Percentiles rank a stretch among this genome's conserved stretches.
These are phyloP conservation scores for Minunthozetes semirufus DNA, from an alignment of 2,888 invertebrate genomes.

Conservation along the genomic window DNA sequence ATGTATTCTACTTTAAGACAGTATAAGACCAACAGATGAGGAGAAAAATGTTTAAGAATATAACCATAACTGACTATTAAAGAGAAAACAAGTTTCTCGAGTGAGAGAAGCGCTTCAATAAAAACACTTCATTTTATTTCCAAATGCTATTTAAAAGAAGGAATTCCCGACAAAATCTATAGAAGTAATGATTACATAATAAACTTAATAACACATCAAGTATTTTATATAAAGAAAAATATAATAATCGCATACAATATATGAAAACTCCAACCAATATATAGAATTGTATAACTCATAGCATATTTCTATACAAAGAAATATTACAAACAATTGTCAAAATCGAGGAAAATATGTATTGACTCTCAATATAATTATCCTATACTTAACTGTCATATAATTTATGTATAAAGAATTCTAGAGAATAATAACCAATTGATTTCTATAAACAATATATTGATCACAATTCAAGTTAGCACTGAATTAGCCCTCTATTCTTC, in stretches of 20 bases:
- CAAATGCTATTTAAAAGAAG: constrained; percentile 5
- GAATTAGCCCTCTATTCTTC: too few relatives aligned
- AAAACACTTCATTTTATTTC: constrained; percentile 11
- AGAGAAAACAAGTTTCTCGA: constrained; percentile 2
- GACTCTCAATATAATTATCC: too few relatives aligned
- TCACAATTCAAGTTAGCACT: too few relatives aligned
- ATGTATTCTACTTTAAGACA: neutral
- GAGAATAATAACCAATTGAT: too few relatives aligned
- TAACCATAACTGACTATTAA: constrained; percentile 5
- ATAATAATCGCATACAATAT: neutral
- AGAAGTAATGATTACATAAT: constrained; percentile 22
- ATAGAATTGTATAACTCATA: neutral
- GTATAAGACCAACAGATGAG: neutral
- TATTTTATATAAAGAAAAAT: constrained; percentile 4
- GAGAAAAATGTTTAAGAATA: neutral
- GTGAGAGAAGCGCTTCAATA: neutral
- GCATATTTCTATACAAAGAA: neutral
- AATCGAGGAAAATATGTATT: too few relatives aligned
- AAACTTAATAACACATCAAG: constrained; percentile 14
- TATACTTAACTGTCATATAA: too few relatives aligned
- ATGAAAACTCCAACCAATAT: neutral
- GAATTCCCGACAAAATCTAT: constrained; percentile 27
- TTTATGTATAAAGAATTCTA: too few relatives aligned
- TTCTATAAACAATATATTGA: too few relatives aligned
- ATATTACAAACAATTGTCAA: too few relatives aligned